Evolutionary conservation across 2,113 vertebrate species (phyloP).

Genomic region (Pipra filicauda): DNA sequence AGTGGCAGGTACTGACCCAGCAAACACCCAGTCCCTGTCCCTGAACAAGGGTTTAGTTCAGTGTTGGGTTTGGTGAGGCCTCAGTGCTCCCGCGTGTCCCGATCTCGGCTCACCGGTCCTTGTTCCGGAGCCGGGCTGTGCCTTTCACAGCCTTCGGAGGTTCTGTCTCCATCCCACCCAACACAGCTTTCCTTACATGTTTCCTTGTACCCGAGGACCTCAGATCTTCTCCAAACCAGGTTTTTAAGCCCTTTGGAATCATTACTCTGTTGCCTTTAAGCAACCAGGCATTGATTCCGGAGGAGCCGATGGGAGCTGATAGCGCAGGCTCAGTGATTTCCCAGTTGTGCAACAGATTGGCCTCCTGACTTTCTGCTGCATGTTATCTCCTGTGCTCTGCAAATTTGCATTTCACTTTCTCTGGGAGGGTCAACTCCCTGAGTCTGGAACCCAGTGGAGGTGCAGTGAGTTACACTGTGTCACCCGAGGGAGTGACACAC

Average conservation of each 20-base stretch:
- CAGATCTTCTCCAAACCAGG: rapidly evolving
- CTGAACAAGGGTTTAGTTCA: neutral
- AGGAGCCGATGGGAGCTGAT: neutral
- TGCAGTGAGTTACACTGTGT: rapidly evolving
- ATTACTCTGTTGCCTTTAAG: neutral
- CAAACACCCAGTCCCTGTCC: rapidly evolving
- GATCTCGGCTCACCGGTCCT: too few species aligned
- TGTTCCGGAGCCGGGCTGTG: neutral
- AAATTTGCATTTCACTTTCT: neutral
- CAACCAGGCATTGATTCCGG: rapidly evolving
- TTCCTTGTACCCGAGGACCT: neutral
- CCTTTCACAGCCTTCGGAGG: neutral
- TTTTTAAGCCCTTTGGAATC: neutral
- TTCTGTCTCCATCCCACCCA: neutral
- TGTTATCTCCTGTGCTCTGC: neutral
- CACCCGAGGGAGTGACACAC: rapidly evolving
- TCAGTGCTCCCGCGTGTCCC: rapidly evolving
- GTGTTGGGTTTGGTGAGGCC: neutral
- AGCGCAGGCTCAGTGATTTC: neutral
- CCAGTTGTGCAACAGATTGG: rapidly evolving
- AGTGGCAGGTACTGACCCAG: rapidly evolving
- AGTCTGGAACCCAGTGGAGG: rapidly evolving
- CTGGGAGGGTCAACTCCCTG: neutral
- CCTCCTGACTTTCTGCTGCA: neutral
- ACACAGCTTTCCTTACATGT: rapidly evolving